phyloP scores from a whole-genome alignment of 2,797 vertebrate genomes.

The Chelmon rostratus region DNA sequence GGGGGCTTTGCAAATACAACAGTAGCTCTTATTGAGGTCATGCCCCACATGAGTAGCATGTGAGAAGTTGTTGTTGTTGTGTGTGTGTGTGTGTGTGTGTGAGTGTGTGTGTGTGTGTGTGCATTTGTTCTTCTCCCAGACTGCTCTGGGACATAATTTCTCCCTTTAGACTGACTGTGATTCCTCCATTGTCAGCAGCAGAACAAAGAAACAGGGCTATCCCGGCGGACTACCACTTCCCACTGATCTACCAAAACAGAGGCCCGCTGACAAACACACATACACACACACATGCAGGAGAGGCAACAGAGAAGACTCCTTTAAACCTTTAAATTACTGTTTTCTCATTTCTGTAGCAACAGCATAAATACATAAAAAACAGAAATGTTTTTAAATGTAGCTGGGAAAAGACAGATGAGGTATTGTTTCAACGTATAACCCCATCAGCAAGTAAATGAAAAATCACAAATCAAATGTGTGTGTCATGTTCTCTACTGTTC shows the following conservation, averaged over 20 bases:
- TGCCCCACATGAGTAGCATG: conserved; percentile 82
- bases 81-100: conserved; percentile 28
- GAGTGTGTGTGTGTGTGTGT: conserved; percentile 29
- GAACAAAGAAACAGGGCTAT: conserved; percentile 82
- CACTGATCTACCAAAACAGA: conserved; percentile 81
- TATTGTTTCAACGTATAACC: background rate
- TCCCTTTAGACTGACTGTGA: conserved; percentile 78
- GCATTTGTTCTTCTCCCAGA: conserved; percentile 73
- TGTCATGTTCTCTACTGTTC: conserved; percentile 3
- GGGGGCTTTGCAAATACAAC: conserved; percentile 75
- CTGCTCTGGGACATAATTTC: conserved; percentile 79
- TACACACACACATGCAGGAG: conserved; percentile 39
- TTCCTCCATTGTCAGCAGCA: conserved; percentile 79
- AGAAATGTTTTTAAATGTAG: background rate
- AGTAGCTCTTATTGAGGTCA: conserved; percentile 81
- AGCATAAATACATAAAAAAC: conserved; percentile 9
- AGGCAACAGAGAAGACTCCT: conserved; percentile 34
- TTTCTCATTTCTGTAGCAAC: conserved; percentile 30
- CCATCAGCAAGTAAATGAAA: background rate
- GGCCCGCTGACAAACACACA: conserved; percentile 59
- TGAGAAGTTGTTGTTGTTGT: conserved; percentile 65
- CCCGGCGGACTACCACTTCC: conserved; percentile 72
- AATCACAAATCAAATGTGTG: conserved; percentile 7
- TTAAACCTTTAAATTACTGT: conserved; percentile 28
- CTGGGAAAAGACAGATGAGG: background rate